phyloP scores from a whole-genome alignment of 2,113 vertebrate species.

The Emberiza fucata region DNA sequence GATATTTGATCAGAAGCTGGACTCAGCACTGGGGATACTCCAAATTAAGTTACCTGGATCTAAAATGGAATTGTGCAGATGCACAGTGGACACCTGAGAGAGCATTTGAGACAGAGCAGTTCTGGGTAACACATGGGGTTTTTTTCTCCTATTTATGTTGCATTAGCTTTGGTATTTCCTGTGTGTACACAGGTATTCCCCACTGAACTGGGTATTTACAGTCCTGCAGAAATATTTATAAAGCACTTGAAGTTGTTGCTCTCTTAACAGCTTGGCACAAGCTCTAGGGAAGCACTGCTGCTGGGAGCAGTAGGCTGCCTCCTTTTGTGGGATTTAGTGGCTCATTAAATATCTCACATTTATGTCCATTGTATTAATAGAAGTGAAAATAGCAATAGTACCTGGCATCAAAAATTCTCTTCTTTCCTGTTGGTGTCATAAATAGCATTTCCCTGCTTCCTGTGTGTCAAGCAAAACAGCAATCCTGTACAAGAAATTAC shows the following conservation, averaged over 20 bases:
- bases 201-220: background rate
- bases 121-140: background rate
- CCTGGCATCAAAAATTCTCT: background rate
- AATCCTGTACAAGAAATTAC: background rate
- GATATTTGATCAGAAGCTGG: background rate
- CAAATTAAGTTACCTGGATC: background rate
- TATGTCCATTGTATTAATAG: background rate
- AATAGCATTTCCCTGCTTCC: background rate
- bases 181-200: background rate
- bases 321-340: background rate
- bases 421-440: background rate
- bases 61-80: background rate
- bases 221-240: slow-evolving; percentile 8
- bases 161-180: background rate
- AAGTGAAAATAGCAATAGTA: background rate
- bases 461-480: background rate
- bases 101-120: background rate
- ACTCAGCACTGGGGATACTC: background rate
- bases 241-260: background rate
- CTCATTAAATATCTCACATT: background rate
- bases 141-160: background rate
- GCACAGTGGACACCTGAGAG: no score
- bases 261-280: background rate
- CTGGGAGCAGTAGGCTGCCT: background rate
- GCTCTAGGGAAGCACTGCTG: background rate